Conservation (phyloP, 2,797 vertebrate genomes). For the Mormyrus hasselquistii region DNA sequence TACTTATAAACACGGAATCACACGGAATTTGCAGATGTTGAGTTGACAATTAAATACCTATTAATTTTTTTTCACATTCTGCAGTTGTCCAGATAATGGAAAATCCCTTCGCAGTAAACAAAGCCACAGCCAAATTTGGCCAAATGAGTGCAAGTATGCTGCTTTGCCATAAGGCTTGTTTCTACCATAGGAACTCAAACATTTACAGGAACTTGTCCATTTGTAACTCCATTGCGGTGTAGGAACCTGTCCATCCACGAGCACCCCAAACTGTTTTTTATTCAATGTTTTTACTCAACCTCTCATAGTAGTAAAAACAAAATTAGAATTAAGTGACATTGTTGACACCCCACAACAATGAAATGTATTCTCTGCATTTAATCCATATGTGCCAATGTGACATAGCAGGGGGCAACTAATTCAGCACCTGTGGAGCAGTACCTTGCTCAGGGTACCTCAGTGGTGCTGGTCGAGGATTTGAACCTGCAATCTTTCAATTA, state of each 20-base stretch:
- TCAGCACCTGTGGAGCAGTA: too few species aligned
- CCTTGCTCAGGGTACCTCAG: too few species aligned
- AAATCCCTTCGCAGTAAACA: neutral
- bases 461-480: too few species aligned
- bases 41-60: neutral
- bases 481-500: too few species aligned
- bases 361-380: too few species aligned
- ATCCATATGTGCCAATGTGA: too few species aligned
- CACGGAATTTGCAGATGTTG: neutral
- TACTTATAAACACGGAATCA: neutral
- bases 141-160: neutral
- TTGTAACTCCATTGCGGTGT: neutral
- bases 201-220: neutral
- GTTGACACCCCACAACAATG: too few species aligned
- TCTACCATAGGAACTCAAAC: neutral
- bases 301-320: neutral
- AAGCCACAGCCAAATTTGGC: neutral
- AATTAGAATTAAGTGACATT: neutral
- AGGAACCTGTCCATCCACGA: neutral
- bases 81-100: neutral
- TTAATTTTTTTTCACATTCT: neutral
- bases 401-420: too few species aligned
- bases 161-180: neutral
- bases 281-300: neutral
- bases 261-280: neutral